Percentiles rank a stretch among this genome's conserved stretches.
These are phyloP conservation scores for Diadegma fenestrale DNA, from an alignment of 2,888 invertebrate genomes.

Conservation along the genomic window DNA sequence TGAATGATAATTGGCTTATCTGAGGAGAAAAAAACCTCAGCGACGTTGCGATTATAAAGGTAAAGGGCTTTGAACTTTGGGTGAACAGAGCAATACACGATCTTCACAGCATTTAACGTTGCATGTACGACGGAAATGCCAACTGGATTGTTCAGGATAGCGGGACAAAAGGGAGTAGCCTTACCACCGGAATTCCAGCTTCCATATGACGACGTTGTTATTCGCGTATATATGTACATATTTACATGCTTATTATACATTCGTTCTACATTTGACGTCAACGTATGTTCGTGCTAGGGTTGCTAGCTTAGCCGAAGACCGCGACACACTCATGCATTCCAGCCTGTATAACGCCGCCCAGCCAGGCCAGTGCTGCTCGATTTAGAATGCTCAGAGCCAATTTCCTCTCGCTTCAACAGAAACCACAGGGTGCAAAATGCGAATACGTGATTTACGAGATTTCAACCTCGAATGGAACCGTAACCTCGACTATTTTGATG, in stretches of 20 bases:
- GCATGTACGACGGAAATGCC: slow-evolving; percentile 31
- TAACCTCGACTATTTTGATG: slow-evolving; percentile 30
- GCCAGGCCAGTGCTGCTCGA: slow-evolving; percentile 54
- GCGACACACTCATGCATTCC: slow-evolving; percentile 63
- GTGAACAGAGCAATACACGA: neutral
- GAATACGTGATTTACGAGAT: slow-evolving; percentile 30
- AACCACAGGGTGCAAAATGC: slow-evolving; percentile 46
- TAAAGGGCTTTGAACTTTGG: slow-evolving; percentile 1
- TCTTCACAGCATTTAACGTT: slow-evolving; percentile 12
- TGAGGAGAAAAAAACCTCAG: no score
- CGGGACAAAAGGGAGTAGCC: slow-evolving; percentile 28
- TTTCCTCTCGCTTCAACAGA: slow-evolving; percentile 57
- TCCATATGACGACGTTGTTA: slow-evolving; percentile 28
- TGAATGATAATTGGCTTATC: no score
- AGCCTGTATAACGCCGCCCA: slow-evolving; percentile 31
- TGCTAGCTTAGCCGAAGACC: slow-evolving; percentile 50
- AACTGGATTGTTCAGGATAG: slow-evolving; percentile 13
- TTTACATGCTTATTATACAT: slow-evolving; percentile 7
- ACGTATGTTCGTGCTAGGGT: slow-evolving; percentile 26
- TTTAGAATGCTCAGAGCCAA: slow-evolving; percentile 61
- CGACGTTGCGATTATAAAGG: neutral
- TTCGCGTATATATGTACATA: neutral
- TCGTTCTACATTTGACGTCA: slow-evolving; percentile 20
- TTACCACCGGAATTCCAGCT: slow-evolving; percentile 25
- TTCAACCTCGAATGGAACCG: neutral